These are phyloP conservation scores for Eretmocerus hayati DNA, from an alignment of 2,888 invertebrate species.

Conservation along the genomic window DNA sequence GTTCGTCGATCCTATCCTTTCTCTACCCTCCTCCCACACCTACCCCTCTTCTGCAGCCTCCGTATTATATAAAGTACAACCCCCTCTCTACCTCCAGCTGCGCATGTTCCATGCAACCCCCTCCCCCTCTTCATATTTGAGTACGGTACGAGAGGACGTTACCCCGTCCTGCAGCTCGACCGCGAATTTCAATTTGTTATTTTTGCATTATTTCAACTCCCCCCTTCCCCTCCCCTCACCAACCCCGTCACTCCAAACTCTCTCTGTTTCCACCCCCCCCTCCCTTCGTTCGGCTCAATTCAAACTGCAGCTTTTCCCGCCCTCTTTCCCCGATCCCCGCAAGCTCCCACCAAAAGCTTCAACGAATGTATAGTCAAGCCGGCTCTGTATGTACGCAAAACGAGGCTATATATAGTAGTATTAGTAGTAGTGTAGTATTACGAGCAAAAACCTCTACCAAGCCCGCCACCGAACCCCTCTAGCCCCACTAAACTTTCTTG, in stretches of 20 bases:
- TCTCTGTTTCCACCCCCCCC: slow-evolving; percentile 18
- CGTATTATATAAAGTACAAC: too few species aligned
- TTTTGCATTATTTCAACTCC: slow-evolving; percentile 40
- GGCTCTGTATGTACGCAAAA: too few species aligned
- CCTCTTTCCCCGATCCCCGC: too few species aligned
- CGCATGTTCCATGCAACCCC: slow-evolving; percentile 6
- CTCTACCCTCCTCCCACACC: neutral
- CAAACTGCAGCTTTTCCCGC: neutral
- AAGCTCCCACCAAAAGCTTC: too few species aligned
- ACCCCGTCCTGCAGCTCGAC: slow-evolving; percentile 25
- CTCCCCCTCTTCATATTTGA: neutral
- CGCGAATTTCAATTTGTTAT: slow-evolving; percentile 42
- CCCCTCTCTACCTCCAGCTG: too few species aligned
- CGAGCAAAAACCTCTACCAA: too few species aligned
- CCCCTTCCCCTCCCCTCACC: slow-evolving; percentile 22
- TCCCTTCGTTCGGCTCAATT: slow-evolving; percentile 4
- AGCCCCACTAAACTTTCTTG: too few species aligned
- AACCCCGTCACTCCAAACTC: slow-evolving; percentile 6
- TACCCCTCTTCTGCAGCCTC: slow-evolving; percentile 1
- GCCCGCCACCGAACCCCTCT: too few species aligned
- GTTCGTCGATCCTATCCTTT: slow-evolving; percentile 1
- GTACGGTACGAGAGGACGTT: slow-evolving; percentile 13
- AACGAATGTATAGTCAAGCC: too few species aligned
- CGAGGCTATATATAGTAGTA: too few species aligned
- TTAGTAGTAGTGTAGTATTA: too few species aligned